Base-by-base conservation (phyloP, 2,113 vertebrate species). In the Pituophis catenifer region DNA sequence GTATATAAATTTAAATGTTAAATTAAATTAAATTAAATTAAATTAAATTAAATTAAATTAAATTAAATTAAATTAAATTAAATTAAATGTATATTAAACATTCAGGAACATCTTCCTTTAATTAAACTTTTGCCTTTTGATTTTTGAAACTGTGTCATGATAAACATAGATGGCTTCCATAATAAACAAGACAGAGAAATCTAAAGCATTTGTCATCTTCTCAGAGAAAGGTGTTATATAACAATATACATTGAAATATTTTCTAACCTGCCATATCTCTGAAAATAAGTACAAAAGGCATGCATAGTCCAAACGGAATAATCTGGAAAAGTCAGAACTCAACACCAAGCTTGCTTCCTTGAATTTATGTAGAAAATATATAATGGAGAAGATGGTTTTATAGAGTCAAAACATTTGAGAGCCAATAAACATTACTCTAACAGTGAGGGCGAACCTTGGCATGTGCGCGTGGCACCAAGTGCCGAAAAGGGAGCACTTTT, bases 211-310 rank as follows among this genome's bases (percentile, higher is more conserved):
- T 95, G 93, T 87, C 90, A 38, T 93, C 7, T 58, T 48, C 59
- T 93, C 38, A 93, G 94, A 93, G 86, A 92, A 93, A 96, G 81
- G 26, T 57, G 29, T 19, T 57, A 5, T 8, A n/a, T 86, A 29
- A 2, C 91, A 81, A 3, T 89, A 91, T 81, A 94, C 89, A 89
- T 70, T 94, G 94, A 93, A 92, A 93, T 93, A 0, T 7, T n/a
- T 75, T 93, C 94, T 90, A 91, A 19, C 52, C 58, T 95, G 90
- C 87, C 96, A 92, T 93, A 29, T 96, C 95, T 96, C 92, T 33
- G 62, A 70, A 5, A 38, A 92, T 94, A 96, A 94, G 88, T 94
- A 93, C 75, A 88, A 92, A 57, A 94, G 88, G 92, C 29, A 94
- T 89, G 53, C 17, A 50, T 65, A 93, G 11, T 81, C 62, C 92